Conservation (phyloP, 1,140 invertebrate species). For the Araneus ventricosus region DNA sequence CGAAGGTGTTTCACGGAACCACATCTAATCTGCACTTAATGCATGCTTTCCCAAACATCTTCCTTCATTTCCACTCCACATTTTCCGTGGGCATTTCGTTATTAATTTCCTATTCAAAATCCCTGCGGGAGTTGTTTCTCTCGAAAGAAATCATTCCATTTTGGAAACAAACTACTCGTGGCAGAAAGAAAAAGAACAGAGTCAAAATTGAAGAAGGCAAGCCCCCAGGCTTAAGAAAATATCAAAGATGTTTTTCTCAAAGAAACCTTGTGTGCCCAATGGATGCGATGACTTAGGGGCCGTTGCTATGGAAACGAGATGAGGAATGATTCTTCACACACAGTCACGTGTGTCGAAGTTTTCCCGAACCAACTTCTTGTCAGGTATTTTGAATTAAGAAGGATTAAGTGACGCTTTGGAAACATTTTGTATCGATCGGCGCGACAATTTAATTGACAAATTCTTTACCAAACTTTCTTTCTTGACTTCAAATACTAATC, state of each 20-base stretch:
- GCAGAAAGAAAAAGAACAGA: no score
- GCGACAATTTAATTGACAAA: not conserved
- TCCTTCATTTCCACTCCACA: no score
- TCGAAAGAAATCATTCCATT: no score
- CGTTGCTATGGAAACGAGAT: not conserved
- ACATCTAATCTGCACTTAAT: no score
- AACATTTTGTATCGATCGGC: not conserved
- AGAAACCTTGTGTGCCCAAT: not conserved
- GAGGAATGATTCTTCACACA: not conserved
- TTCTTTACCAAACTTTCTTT: not conserved
- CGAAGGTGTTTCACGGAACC: no score
- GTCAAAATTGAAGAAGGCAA: no score
- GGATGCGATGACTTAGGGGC: not conserved
- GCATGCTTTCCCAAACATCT: no score
- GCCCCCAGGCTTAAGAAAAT: not conserved
- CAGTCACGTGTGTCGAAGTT: not conserved
- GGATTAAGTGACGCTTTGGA: not conserved
- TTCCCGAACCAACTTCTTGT: not conserved
- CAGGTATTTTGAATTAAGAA: conserved; percentile 1
- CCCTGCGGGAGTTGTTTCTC: no score
- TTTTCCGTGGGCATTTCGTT: no score
- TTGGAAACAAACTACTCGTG: no score
- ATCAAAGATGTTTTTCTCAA: not conserved
- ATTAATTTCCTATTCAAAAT: no score
- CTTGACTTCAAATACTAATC: no score